Evolutionary conservation across 2,113 vertebrate genomes (phyloP).

Genomic region (Herpetotheres cachinnans): DNA sequence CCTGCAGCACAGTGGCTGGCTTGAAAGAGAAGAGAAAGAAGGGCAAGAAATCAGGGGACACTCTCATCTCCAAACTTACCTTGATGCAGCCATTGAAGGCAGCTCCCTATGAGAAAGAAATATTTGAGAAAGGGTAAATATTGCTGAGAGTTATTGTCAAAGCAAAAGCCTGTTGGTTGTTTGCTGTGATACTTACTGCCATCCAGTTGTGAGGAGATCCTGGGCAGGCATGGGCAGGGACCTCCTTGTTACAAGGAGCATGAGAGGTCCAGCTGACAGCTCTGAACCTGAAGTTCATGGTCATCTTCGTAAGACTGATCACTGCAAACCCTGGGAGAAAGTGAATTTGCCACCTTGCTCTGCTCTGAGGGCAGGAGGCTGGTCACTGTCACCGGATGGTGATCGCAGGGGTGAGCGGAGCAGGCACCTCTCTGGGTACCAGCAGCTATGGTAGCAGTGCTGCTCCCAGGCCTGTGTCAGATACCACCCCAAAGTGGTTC

Average conservation of each 20-base stretch:
- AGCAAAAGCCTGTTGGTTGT: not conserved
- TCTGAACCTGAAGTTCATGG: not conserved
- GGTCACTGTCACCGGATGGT: not conserved
- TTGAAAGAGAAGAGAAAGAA: not conserved
- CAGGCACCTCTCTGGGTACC: accelerated
- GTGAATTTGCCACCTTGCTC: not conserved
- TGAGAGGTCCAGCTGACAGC: not conserved
- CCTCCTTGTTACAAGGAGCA: accelerated
- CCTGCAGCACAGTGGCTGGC: not conserved
- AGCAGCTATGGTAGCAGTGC: not conserved
- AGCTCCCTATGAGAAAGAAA: not conserved
- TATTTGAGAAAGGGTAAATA: not conserved
- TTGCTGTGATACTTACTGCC: not conserved
- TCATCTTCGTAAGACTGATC: not conserved
- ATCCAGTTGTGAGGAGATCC: not conserved
- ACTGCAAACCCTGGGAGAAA: not conserved
- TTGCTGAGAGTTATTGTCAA: not conserved
- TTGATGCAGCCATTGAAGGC: not conserved
- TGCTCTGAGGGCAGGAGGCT: not conserved
- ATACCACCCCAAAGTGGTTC: not conserved
- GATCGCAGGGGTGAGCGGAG: not conserved
- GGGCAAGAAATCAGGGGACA: not conserved
- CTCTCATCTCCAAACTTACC: not conserved
- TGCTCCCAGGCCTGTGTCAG: not conserved
- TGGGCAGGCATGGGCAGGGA: not conserved